Base-by-base conservation (phyloP, 2,888 invertebrate species). In the Malacosoma neustria region DNA sequence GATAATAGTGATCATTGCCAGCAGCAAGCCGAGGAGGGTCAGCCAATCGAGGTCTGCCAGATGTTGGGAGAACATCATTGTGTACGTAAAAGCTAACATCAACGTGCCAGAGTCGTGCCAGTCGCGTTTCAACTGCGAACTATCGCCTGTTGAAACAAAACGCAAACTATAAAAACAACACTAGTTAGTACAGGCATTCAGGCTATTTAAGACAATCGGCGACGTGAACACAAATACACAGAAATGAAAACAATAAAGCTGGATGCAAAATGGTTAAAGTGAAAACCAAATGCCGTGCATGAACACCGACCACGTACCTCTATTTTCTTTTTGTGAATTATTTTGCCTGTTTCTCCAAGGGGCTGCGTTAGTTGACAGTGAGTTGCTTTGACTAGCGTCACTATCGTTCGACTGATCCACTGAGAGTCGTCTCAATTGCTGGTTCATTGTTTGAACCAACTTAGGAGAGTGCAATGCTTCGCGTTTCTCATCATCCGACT, bases 61-160 rank as follows among this genome's bases (percentile, higher is more conserved):
- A 73, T 91, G 89, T 68, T 90, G 90, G 52, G 89, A 87, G 73
- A 90, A 88, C 88, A 91, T 89, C 86, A 91, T 68, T 66, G 92
- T 90, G 86, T 92, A 91, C 62, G 92, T 89, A 86, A 92, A 92
- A 89, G 92, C 92, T 87, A 93, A 87, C 84, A 91, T 88, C 84
- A 92, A 75, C 69, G 89, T 89, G 85, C 90, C 80, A 56, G 88
- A 81, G 75, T 87, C 86, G 82, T 88, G 88, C 89, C 89, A 90
- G 76, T 81, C 63, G 64, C 67, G 72, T 74, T 85, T 84, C 60
- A 72, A 66, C 72, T 75, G 72, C 74, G 76, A 51, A 64, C 61
- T 77, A 77, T 71, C 66, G 75, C 72, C 85, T 85, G 85, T 66
- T 59, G 65, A 68, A 66, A 72, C 56, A 72, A 72, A 66, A 58